Evolutionary conservation across 2,888 invertebrate genomes (phyloP).

Genomic region (Lepeophtheirus nordmannii): DNA sequence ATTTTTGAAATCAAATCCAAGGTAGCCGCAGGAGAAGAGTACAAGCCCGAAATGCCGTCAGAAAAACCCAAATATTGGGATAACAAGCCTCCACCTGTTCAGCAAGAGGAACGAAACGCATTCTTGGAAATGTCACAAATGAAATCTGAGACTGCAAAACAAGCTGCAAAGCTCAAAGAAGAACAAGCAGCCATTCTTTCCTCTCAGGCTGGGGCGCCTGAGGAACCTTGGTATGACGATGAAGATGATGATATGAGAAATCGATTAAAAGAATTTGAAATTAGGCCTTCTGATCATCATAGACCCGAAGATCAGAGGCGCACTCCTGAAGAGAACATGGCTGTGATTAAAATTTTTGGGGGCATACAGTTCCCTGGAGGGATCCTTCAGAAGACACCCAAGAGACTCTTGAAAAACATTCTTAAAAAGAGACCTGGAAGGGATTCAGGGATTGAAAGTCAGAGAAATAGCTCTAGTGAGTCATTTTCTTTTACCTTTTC

Average conservation of each 20-base stretch:
- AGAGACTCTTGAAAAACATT: constrained; percentile 14
- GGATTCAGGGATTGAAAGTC: constrained; percentile 4
- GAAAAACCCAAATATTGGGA: constrained; percentile 23
- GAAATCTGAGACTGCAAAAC: constrained; percentile 3
- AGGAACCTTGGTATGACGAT: constrained; percentile 23
- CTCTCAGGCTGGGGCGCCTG: background rate
- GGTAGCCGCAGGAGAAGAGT: background rate
- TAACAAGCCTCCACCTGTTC: constrained; percentile 1
- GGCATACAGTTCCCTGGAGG: constrained; percentile 22
- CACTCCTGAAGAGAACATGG: constrained; percentile 22
- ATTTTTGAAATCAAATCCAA: constrained; percentile 9
- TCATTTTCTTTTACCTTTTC: background rate
- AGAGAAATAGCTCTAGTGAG: constrained; percentile 2
- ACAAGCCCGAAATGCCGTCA: background rate
- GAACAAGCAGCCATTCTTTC: background rate
- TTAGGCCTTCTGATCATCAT: constrained; percentile 14
- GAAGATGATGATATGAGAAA: constrained; percentile 15
- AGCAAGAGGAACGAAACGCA: constrained; percentile 1
- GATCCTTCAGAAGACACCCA: constrained; percentile 7
- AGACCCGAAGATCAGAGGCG: background rate
- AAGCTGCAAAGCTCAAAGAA: background rate
- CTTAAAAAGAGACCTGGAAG: background rate
- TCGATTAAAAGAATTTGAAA: background rate
- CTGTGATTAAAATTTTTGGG: constrained; percentile 22
- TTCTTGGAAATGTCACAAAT: constrained; percentile 18